Base-by-base conservation (phyloP, 2,113 vertebrate genomes). In the Cepphus grylle region DNA sequence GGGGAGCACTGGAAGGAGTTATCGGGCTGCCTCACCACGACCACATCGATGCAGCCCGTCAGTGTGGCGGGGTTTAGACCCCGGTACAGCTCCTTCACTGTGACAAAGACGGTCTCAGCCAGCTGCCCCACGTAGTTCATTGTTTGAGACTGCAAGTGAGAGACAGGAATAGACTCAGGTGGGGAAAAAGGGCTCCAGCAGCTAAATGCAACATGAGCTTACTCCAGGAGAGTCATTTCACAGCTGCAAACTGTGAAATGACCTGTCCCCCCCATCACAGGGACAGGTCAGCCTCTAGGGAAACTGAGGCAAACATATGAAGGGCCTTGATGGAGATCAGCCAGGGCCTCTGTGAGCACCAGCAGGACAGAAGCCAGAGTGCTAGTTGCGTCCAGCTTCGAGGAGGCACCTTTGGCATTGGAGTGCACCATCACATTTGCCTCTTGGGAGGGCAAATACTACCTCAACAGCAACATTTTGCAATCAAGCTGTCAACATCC, bases 51-150 rank as follows among this genome's bases (percentile, higher is more conserved):
- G 85, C 99, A 98, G 1, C 99, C 99, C 0, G 98, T 99, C 80
- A 99, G 98, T 0, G 98, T 99, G 95, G 99, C 98, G 0, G 99
- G 99, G 97, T 99, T 99, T 45, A 99, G 98, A 6, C 99, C 99
- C 4, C 23, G 97, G 96, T 99, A 99, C 47, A 99, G 98, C 94
- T 99, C 99, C 98, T 99, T 99, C 93, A 99, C 97, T 0, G 98
- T 99, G 96, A 99, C 98, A 1, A 99, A 98, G 86, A 99, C 98
- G 0, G 98, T 99, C 97, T 98, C 99, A 1, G 99, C 99, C 77
- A 99, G 95, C 92, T 99, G 99, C 70, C 99, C 99, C 97, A 99
- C 97, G 18, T 99, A 99, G 96, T 99, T 99, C 99, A 99, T 99
- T 96, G 98, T 98, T 95, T 98, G 98, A 81, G 96, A 97, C 98